Percentiles rank a stretch among this genome's conserved stretches.
Conservation (phyloP, 2,888 invertebrate species). For the Achlya flavicornis region DNA sequence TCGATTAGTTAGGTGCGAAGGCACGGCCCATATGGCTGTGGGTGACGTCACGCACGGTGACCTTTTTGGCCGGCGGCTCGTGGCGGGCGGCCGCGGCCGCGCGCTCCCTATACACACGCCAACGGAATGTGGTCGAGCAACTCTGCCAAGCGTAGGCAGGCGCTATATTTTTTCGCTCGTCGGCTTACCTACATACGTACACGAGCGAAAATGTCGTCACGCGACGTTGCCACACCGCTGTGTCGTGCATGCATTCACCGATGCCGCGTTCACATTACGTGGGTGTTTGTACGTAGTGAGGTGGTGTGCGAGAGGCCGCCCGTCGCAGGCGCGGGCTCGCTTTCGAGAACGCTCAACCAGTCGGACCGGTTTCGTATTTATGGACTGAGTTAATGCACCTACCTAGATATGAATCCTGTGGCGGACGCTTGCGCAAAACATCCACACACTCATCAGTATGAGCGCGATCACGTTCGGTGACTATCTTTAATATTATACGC, state of each 20-base stretch:
- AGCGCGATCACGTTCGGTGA: conserved; percentile 58
- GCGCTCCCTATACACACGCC: conserved; percentile 71
- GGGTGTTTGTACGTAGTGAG: conserved; percentile 71
- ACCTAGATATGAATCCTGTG: conserved; percentile 77
- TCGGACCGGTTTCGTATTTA: conserved; percentile 81
- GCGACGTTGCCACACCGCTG: conserved; percentile 81
- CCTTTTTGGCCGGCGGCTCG: conserved; percentile 78
- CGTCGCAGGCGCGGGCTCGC: conserved; percentile 67
- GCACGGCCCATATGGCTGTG: conserved; percentile 73
- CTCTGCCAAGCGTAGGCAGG: conserved; percentile 82
- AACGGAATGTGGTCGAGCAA: conserved; percentile 80
- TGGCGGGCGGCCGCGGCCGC: conserved; percentile 54
- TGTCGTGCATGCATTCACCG: conserved; percentile 76
- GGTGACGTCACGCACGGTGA: conserved; percentile 78
- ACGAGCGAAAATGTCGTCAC: conserved; percentile 85
- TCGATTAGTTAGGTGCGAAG: conserved; percentile 50
- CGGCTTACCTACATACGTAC: conserved; percentile 80
- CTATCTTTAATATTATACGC: conserved; percentile 58
- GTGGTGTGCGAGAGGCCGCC: conserved; percentile 74
- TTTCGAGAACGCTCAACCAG: conserved; percentile 83
- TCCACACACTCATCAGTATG: conserved; percentile 45
- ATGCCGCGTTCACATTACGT: conserved; percentile 71
- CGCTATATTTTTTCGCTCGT: conserved; percentile 79
- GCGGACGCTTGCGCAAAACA: conserved; percentile 77
- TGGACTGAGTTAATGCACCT: conserved; percentile 80